Percentiles rank a stretch among this genome's conserved stretches.
Evolutionary conservation across 2,113 vertebrate genomes (phyloP).

Genomic region (Protomyctophum bolini): DNA sequence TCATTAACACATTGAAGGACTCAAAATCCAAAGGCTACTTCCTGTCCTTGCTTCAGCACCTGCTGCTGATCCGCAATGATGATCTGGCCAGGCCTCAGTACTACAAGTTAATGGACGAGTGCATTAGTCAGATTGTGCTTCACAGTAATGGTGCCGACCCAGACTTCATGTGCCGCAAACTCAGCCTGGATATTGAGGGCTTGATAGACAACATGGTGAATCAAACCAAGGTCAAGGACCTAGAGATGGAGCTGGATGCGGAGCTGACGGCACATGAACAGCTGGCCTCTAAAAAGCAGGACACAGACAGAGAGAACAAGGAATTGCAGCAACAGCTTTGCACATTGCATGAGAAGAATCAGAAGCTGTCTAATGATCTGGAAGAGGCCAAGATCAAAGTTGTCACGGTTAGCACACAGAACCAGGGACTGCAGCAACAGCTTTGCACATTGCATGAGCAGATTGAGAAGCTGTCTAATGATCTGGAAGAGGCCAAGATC

Average conservation of each 20-base stretch:
- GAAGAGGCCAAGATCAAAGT: no score
- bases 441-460: no score
- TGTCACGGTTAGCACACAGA: no score
- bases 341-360: no score
- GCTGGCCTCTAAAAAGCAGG: no score
- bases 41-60: conserved; percentile 89
- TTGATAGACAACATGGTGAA: conserved; percentile 88
- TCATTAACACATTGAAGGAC: conserved; percentile 91
- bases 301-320: no score
- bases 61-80: conserved; percentile 89
- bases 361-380: no score
- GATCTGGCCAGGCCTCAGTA: conserved; percentile 89
- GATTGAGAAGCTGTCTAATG: no score
- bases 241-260: conserved; percentile 87
- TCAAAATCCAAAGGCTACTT: conserved; percentile 87
- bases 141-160: conserved; percentile 87
- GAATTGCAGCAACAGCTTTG: no score
- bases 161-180: conserved; percentile 85
- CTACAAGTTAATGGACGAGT: conserved; percentile 90
- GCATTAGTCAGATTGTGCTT: conserved; percentile 84
- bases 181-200: conserved; percentile 79
- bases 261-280: conserved; percentile 84
- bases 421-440: no score
- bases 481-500: no score
- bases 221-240: conserved; percentile 85